These are phyloP conservation scores for Pseudolaguvia tuberculata DNA, from an alignment of 2,113 vertebrate genomes.

Conservation along the genomic window DNA sequence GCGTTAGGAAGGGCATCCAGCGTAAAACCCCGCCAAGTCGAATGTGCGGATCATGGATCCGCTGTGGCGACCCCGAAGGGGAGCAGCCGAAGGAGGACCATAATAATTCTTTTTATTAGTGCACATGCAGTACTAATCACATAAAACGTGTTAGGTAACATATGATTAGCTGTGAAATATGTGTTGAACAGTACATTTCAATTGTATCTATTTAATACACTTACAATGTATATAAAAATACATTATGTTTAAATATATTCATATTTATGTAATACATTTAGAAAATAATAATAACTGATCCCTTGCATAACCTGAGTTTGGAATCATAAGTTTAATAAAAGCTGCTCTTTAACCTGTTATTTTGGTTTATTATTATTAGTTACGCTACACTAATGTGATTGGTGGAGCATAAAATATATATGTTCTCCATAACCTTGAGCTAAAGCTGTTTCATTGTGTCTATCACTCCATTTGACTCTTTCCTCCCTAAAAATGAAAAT, in stretches of 20 bases:
- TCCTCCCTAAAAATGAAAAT: background rate
- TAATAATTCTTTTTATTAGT: no score
- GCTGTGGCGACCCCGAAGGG: no score
- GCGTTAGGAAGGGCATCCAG: no score
- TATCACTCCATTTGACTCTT: background rate
- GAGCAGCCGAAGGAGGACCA: no score
- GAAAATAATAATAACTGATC: background rate
- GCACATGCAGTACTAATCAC: background rate
- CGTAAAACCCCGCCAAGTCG: no score
- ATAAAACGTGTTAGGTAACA: background rate
- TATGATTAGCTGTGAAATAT: background rate
- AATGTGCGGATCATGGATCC: no score
- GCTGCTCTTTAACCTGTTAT: background rate
- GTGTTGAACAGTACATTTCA: no score
- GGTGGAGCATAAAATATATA: background rate
- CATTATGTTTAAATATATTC: background rate
- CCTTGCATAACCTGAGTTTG: background rate
- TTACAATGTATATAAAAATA: background rate
- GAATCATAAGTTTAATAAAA: background rate
- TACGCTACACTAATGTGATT: background rate
- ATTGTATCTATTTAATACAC: no score
- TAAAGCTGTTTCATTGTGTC: background rate
- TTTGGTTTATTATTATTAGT: background rate
- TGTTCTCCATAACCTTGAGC: background rate
- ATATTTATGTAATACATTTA: background rate